These are phyloP conservation scores for Chondrosia reniformis DNA, from an alignment of 37 sponge, comb jelly and placozoan genomes.

Conservation along the genomic window DNA sequence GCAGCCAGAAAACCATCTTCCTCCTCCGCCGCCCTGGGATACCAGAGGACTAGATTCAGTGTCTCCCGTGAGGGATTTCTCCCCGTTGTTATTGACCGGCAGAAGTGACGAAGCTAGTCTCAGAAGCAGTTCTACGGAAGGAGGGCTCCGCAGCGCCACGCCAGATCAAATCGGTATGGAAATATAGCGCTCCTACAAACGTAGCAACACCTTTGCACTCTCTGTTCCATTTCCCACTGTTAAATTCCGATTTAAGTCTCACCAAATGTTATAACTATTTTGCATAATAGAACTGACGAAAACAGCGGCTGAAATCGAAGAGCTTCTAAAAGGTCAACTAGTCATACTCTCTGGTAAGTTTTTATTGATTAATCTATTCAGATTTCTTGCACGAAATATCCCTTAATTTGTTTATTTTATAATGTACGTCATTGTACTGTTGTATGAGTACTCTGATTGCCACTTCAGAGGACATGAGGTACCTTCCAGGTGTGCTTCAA, in stretches of 20 bases:
- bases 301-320: not conserved
- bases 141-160: not conserved
- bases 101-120: not conserved
- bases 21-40: too few relatives aligned
- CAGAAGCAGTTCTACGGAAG: not conserved
- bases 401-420: too few relatives aligned
- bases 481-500: too few relatives aligned
- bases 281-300: not conserved
- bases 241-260: not conserved
- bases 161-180: not conserved
- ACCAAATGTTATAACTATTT: not conserved
- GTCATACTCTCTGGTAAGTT: constrained; percentile 19
- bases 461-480: too few relatives aligned
- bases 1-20: too few relatives aligned
- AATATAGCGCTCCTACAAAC: too few relatives aligned
- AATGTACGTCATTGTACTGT: too few relatives aligned
- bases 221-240: not conserved
- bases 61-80: constrained; percentile 8
- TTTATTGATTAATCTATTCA: too few relatives aligned
- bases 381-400: too few relatives aligned
- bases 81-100: not conserved
- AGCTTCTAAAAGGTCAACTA: not conserved
- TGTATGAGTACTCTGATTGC: too few relatives aligned
- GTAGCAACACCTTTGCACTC: not conserved
- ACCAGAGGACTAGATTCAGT: too few relatives aligned